Evolutionary conservation across 2,888 invertebrate species (phyloP).

Genomic region (Conops quadrifasciatus): DNA sequence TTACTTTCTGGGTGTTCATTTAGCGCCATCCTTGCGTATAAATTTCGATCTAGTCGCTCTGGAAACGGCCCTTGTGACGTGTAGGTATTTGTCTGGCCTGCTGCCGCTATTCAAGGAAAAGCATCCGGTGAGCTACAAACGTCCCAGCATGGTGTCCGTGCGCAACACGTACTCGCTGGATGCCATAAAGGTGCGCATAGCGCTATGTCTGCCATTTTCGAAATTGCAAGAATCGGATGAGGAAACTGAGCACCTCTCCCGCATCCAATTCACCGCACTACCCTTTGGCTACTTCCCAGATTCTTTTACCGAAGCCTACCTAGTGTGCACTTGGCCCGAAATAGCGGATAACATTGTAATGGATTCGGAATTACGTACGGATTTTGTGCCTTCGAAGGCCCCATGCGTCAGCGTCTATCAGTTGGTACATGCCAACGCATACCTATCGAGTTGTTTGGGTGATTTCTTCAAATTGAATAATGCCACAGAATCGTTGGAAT

Average conservation of each 20-base stretch:
- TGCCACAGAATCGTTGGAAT: slow-evolving; percentile 50
- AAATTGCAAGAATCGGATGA: neutral
- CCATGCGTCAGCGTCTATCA: slow-evolving; percentile 74
- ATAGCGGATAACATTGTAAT: slow-evolving; percentile 85
- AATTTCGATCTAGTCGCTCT: slow-evolving; percentile 91
- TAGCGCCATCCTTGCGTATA: slow-evolving; percentile 79
- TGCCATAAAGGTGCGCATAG: slow-evolving; percentile 62
- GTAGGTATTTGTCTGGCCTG: slow-evolving; percentile 83
- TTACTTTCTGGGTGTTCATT: slow-evolving; percentile 81
- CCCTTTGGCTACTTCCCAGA: slow-evolving; percentile 88
- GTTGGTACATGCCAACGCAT: slow-evolving; percentile 75
- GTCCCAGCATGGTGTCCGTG: slow-evolving; percentile 73
- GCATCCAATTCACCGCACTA: slow-evolving; percentile 67
- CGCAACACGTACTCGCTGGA: slow-evolving; percentile 72
- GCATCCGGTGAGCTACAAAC: slow-evolving; percentile 72
- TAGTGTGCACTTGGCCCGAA: slow-evolving; percentile 87
- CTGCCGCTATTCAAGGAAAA: slow-evolving; percentile 90
- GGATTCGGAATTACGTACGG: slow-evolving; percentile 87
- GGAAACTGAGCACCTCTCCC: slow-evolving; percentile 40
- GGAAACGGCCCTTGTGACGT: slow-evolving; percentile 80
- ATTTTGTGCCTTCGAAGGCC: slow-evolving; percentile 83
- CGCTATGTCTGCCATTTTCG: slow-evolving; percentile 53
- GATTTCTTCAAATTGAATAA: slow-evolving; percentile 76
- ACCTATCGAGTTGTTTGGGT: slow-evolving; percentile 78
- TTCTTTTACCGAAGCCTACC: slow-evolving; percentile 78